A percentile compares a stretch with the other conserved stretches of the same genome.
phyloP scores from a whole-genome alignment of 2,888 invertebrate genomes.

The Drosophila anomalipes region DNA sequence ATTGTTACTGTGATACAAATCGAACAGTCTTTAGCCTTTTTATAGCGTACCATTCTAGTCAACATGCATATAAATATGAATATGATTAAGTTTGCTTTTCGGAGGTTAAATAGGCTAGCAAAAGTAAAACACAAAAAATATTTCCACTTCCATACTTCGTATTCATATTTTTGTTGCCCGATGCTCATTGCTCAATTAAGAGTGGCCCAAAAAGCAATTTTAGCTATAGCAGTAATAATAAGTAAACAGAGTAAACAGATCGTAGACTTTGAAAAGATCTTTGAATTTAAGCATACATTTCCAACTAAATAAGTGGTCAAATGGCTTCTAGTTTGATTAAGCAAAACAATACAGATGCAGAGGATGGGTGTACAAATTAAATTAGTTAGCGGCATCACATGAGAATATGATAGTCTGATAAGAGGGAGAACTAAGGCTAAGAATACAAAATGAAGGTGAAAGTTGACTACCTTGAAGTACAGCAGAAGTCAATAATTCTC shows the following conservation, averaged over 20 bases:
- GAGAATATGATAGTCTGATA: background rate
- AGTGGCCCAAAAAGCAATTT: conserved; percentile 30
- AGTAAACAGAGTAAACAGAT: conserved; percentile 45
- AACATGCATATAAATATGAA: conserved; percentile 32
- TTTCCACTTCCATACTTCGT: conserved; percentile 61
- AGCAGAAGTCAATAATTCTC: background rate
- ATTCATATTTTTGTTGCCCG: conserved; percentile 38
- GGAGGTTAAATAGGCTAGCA: conserved; percentile 72
- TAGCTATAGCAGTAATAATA: conserved; percentile 23
- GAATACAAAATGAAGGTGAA: background rate
- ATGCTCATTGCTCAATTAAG: conserved; percentile 67
- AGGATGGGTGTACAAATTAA: background rate
- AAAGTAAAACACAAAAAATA: conserved; percentile 46
- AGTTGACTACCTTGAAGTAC: background rate
- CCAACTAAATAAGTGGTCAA: background rate
- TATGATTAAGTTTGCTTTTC: conserved; percentile 47
- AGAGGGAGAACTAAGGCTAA: background rate
- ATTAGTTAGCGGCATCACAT: background rate
- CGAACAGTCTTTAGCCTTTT: conserved; percentile 30
- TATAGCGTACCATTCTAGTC: conserved; percentile 52
- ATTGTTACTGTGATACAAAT: conserved; percentile 58
- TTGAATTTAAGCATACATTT: background rate
- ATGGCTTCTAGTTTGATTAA: background rate
- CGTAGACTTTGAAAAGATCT: background rate
- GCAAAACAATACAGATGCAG: background rate